A percentile compares a stretch with the other conserved stretches of the same genome.
phyloP scores from a whole-genome alignment of 92 coral and sea anemone species.

The Montipora capitata region DNA sequence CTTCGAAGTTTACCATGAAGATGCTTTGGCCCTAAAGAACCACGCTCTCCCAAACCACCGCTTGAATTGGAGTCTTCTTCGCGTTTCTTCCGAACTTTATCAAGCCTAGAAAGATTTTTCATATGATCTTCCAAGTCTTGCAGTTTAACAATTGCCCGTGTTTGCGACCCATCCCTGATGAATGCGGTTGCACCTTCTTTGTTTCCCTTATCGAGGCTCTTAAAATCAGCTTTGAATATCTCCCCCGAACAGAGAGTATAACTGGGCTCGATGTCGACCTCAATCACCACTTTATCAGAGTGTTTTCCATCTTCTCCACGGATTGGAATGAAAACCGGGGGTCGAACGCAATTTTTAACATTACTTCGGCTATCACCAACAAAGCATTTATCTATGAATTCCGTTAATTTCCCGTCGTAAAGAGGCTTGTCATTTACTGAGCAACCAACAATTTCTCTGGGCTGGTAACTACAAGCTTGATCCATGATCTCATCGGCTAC shows the following conservation, averaged over 20 bases:
- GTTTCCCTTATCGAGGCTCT: conserved; percentile 5
- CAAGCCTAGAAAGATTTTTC: conserved; percentile 35
- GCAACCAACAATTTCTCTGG: conserved; percentile 56
- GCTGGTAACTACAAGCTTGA: conserved; percentile 7
- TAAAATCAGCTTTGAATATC: conserved; percentile 32
- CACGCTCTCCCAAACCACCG: neutral
- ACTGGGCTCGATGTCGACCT: conserved; percentile 64
- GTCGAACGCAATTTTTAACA: conserved; percentile 53
- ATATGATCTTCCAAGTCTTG: conserved; percentile 7
- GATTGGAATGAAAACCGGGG: conserved; percentile 51
- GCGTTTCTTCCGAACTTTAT: conserved; percentile 21
- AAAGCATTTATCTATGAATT: conserved; percentile 57
- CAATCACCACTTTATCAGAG: conserved; percentile 27
- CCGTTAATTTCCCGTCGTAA: conserved; percentile 42
- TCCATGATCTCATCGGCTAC: conserved; percentile 34
- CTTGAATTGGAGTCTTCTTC: neutral
- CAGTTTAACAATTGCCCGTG: conserved; percentile 8
- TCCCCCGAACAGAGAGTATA: conserved; percentile 38
- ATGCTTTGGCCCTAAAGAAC: neutral
- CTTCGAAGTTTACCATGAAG: conserved; percentile 30
- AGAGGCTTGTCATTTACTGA: neutral
- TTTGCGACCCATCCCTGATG: conserved; percentile 45
- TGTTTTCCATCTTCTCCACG: neutral
- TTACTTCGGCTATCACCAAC: conserved; percentile 35
- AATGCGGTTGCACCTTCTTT: neutral